phyloP scores from a whole-genome alignment of 2,888 invertebrate species.

The Hetaerina titia region DNA sequence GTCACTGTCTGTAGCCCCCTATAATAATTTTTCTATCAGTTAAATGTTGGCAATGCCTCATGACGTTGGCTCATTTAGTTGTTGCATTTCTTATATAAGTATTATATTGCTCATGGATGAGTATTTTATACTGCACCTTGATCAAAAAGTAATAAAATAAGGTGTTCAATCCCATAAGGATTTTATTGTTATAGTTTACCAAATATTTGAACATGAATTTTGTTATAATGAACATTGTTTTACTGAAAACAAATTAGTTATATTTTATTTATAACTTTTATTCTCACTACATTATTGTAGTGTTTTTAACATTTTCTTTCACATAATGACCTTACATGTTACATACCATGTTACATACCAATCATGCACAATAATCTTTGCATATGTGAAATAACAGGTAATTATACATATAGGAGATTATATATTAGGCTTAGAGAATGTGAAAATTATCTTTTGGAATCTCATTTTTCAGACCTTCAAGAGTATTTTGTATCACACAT shows the following conservation, averaged over 20 bases:
- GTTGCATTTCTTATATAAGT: neutral
- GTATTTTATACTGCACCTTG: neutral
- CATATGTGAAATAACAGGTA: constrained; percentile 2
- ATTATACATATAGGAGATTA: constrained; percentile 47
- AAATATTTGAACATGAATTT: neutral
- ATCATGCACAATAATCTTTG: constrained; percentile 41
- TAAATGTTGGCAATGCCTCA: neutral
- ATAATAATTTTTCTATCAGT: neutral
- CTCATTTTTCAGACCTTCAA: constrained; percentile 49
- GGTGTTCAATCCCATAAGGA: neutral
- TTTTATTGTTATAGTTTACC: neutral
- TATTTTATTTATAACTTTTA: neutral
- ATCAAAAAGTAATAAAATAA: neutral
- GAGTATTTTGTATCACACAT: constrained; percentile 58
- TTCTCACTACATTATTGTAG: neutral
- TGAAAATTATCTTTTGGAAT: constrained; percentile 64
- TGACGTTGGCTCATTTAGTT: constrained; percentile 5
- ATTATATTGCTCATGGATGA: neutral
- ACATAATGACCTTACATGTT: neutral
- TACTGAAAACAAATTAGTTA: neutral
- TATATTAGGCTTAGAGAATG: constrained; percentile 45
- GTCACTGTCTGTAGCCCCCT: neutral
- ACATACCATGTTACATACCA: too few relatives aligned
- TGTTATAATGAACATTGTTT: neutral
- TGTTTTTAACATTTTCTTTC: neutral